Conservation (phyloP, 2,797 vertebrate species). For the Esox masquinongy region DNA sequence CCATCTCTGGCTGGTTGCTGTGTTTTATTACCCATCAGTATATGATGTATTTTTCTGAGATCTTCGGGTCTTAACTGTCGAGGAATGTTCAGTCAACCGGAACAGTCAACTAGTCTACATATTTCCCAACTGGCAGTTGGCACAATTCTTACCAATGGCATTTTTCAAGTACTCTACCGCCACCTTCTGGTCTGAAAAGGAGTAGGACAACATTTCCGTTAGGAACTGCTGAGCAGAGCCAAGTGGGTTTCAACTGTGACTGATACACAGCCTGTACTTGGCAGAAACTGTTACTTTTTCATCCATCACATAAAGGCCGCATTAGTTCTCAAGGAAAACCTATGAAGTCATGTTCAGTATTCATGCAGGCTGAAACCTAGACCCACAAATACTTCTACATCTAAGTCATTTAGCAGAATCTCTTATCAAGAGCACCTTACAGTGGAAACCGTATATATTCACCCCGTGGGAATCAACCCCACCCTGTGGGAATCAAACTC, state of each 20-base stretch:
- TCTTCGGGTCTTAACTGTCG: not conserved
- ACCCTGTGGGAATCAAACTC: no score
- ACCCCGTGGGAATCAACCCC: no score
- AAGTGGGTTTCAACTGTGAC: not conserved
- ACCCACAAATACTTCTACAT: not conserved
- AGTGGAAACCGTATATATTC: no score
- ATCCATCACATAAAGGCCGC: not conserved
- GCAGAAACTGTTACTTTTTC: not conserved
- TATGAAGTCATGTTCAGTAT: not conserved
- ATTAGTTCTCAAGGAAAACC: not conserved
- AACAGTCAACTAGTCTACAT: not conserved
- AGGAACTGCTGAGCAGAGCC: not conserved
- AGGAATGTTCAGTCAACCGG: not conserved
- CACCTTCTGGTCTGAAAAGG: not conserved
- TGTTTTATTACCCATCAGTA: not conserved
- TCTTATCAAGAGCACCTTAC: no score
- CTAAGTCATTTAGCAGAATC: no score
- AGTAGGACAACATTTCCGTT: not conserved
- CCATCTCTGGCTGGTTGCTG: not conserved
- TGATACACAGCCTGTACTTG: not conserved
- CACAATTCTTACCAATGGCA: not conserved
- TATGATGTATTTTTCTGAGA: not conserved
- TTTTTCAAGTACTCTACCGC: constrained; percentile 1
- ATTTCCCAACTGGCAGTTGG: not conserved
- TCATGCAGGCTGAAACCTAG: not conserved